Conservation (phyloP, 2,797 vertebrate genomes). For the Hypotaenidia philippensis region DNA sequence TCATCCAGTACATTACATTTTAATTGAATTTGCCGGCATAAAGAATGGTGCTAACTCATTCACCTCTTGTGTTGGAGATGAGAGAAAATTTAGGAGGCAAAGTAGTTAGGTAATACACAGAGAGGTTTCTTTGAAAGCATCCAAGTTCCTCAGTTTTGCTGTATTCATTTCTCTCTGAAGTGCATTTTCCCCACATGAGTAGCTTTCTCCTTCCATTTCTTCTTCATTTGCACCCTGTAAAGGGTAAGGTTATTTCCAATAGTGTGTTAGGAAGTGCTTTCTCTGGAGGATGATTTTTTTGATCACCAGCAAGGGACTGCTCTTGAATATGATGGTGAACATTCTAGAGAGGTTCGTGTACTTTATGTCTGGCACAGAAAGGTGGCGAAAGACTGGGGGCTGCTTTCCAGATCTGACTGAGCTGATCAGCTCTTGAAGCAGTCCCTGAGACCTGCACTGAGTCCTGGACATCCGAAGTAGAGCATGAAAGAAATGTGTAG, state of each 20-base stretch:
- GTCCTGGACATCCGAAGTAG: neutral
- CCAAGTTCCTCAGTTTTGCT: neutral
- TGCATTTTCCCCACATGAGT: neutral
- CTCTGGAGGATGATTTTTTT: neutral
- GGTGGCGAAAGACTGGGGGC: neutral
- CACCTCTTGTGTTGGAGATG: neutral
- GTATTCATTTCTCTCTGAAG: conserved; percentile 28
- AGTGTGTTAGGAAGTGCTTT: conserved; percentile 30
- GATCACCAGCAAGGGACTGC: neutral
- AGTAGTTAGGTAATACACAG: neutral
- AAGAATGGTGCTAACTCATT: neutral
- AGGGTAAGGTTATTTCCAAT: conserved; percentile 6
- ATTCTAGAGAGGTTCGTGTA: neutral
- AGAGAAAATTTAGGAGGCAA: neutral
- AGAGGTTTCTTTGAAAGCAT: neutral
- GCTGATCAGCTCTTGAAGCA: neutral
- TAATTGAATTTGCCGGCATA: neutral
- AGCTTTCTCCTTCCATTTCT: conserved; percentile 21
- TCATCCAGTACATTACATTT: neutral
- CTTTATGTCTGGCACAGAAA: neutral
- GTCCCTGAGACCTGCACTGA: neutral
- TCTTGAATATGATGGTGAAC: neutral
- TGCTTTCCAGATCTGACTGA: neutral
- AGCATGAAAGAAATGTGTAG: neutral
- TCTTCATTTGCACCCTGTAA: conserved; percentile 28